Evolutionary conservation across 2,113 vertebrate species (phyloP).

Genomic region (Xenopus tropicalis): DNA sequence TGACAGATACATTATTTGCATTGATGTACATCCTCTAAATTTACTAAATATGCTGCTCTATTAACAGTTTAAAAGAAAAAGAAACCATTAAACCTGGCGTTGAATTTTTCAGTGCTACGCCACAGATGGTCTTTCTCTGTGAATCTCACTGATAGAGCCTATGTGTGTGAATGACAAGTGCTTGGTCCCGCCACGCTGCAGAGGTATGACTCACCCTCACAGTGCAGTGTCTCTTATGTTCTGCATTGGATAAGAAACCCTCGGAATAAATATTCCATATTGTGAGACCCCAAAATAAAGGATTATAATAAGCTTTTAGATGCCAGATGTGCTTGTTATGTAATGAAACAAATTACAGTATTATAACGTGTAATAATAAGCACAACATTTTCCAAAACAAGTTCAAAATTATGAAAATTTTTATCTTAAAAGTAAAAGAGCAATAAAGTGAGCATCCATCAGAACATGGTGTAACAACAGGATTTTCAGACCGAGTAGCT

Average conservation of each 20-base stretch:
- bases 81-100: neutral
- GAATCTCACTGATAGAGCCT: constrained; percentile 8
- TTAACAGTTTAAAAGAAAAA: too few relatives aligned
- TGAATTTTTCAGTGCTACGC: neutral
- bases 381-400: neutral
- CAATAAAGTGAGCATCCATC: too few relatives aligned
- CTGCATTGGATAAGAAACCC: constrained; percentile 23
- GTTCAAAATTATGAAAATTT: too few relatives aligned
- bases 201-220: constrained; percentile 38
- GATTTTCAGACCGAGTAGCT: too few relatives aligned
- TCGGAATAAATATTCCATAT: constrained; percentile 6
- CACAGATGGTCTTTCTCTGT: constrained; percentile 9
- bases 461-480: too few relatives aligned
- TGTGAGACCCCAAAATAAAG: neutral
- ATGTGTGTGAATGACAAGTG: constrained; percentile 16
- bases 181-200: constrained; percentile 22
- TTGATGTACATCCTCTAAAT: too few relatives aligned
- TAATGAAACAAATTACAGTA: neutral
- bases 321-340: neutral
- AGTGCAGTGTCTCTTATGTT: constrained; percentile 10
- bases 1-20: too few relatives aligned
- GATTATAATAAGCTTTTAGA: neutral
- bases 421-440: neutral
- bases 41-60: too few relatives aligned
- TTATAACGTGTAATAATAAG: neutral